Evolutionary conservation across 2,113 vertebrate genomes (phyloP), one percentile per base, ranked within the genome.

Genomic region (Calyptommatus sinebrachiatus): DNA sequence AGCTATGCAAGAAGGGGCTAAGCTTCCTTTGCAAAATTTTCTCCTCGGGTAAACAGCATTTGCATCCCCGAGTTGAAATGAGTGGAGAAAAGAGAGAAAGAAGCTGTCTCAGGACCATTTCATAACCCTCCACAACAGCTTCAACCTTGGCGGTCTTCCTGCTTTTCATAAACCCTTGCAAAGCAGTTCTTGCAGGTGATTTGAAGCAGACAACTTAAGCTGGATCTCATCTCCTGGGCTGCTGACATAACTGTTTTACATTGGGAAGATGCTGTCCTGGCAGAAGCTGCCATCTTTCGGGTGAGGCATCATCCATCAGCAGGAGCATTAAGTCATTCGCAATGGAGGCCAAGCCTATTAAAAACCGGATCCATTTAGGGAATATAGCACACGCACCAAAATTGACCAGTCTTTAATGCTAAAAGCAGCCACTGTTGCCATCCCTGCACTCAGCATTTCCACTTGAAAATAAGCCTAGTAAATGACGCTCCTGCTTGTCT

Each of bases 401-500:
- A 79, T 71, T 85, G 90, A 82, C 86, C 80, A 81, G 29, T 31
- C 65, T 48, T 86, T 57, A 87, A 79, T 80, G 79, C 85, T 85
- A 85, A 88, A 53, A 82, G 77, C 80, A 81, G 65, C 70, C 79
- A 73, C 77, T 83, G 89, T 73, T 79, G 88, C 79, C 35, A 41
- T 41, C 35, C 79, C 85, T 78, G 76, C 29, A n/a, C 87, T 92
- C 91, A 91, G 89, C 88, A 80, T 67, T 91, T 91, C 83, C 88
- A 87, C 77, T 8, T 3, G 86, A 81, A 89, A 92, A 86, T 66
- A 84, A 87, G 73, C 83, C 83, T 85, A 48, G 80, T 88, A 82
- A 92, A 88, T 86, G 75, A 86, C 78, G 89, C 77, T 26, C 86
- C 72, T 76, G 29, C 60, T 46, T 0, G 2, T 41, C 20, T 80